Evolutionary conservation across 2,888 invertebrate genomes (phyloP).

Genomic region (Sphaerophoria taeniata): DNA sequence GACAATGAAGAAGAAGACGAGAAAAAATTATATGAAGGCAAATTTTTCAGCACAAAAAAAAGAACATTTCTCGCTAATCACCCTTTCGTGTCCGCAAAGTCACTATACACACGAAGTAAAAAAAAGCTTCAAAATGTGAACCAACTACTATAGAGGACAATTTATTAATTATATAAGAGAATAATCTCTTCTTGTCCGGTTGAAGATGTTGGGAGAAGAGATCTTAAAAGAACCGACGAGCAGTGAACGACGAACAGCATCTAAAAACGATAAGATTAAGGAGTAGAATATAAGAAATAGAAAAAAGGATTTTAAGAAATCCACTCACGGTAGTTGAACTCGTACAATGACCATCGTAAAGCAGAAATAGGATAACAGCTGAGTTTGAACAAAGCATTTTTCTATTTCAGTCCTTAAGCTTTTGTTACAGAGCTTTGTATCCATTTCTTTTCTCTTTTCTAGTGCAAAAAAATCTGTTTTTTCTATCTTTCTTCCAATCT

Average conservation of each 20-base stretch:
- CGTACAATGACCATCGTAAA: conserved; percentile 66
- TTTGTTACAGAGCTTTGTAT: conserved; percentile 59
- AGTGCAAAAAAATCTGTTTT: not conserved
- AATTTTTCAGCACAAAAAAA: conserved; percentile 57
- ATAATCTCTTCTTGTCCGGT: conserved; percentile 61
- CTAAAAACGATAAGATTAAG: conserved; percentile 61
- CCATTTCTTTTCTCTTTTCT: conserved; percentile 18
- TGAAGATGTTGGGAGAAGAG: conserved; percentile 23
- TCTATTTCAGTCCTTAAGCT: conserved; percentile 68
- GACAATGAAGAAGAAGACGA: not conserved
- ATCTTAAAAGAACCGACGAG: conserved; percentile 10
- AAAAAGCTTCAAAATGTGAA: conserved; percentile 56
- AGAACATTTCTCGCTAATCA: conserved; percentile 68
- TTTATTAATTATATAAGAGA: conserved; percentile 74
- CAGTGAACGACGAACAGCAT: not conserved
- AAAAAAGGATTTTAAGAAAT: conserved; percentile 26
- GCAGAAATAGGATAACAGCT: conserved; percentile 70
- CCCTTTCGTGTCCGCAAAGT: conserved; percentile 62
- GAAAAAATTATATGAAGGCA: conserved; percentile 40
- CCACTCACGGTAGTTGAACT: conserved; percentile 66
- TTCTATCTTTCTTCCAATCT: conserved; percentile 36
- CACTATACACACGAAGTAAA: too few relatives aligned
- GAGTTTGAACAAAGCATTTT: conserved; percentile 72
- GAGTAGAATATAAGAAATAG: conserved; percentile 38
- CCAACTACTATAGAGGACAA: conserved; percentile 66